phyloP scores from a whole-genome alignment of 2,113 vertebrate genomes.

The Anser cygnoides region DNA sequence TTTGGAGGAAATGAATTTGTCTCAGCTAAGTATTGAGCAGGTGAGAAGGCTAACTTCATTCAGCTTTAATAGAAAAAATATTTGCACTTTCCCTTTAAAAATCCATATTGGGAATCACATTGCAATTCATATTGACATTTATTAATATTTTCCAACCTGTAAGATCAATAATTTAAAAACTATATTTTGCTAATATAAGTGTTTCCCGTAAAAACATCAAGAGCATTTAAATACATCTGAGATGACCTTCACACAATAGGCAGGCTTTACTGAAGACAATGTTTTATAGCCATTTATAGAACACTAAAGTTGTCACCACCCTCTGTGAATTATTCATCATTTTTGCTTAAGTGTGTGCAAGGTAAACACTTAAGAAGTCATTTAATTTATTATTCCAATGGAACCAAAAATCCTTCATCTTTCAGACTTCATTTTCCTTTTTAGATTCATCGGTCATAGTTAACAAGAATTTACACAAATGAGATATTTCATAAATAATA shows the following conservation, averaged over 20 bases:
- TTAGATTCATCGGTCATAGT: not conserved
- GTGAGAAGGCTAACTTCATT: not conserved
- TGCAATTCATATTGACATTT: not conserved
- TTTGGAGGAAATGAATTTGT: not conserved
- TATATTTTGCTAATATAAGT: not conserved
- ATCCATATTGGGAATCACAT: not conserved
- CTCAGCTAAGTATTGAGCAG: not conserved
- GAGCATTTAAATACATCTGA: not conserved
- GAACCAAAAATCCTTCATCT: not conserved
- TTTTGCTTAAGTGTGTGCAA: not conserved
- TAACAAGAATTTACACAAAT: not conserved
- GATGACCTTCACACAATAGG: not conserved
- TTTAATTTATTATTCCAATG: not conserved
- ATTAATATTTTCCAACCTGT: not conserved
- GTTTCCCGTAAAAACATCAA: not conserved
- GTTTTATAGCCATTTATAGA: not conserved
- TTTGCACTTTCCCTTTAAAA: not conserved
- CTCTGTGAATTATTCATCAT: not conserved
- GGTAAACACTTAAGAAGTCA: not conserved
- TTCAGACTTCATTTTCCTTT: not conserved
- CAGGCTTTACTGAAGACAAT: too few relatives aligned
- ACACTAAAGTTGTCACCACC: not conserved
- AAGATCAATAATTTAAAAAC: not conserved
- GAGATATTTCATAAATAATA: not conserved
- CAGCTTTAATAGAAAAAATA: not conserved